Conservation (phyloP, 1,140 invertebrate species). For the Leucophenga varia region DNA sequence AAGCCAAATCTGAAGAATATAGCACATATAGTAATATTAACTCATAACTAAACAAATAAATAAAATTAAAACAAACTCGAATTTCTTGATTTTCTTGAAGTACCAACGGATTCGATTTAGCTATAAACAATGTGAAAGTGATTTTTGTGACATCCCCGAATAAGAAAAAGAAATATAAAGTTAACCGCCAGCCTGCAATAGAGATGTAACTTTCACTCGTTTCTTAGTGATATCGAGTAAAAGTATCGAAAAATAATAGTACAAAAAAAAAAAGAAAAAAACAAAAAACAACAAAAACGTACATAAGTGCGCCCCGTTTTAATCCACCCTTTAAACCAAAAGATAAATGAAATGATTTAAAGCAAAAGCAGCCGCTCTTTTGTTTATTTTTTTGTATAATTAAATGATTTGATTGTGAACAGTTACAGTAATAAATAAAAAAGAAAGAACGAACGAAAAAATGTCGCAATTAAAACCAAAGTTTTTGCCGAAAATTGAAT, state of each 20-base stretch:
- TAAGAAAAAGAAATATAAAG: not conserved
- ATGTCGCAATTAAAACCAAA: constrained; percentile 33
- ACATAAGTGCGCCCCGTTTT: not conserved
- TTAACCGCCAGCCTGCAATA: not conserved
- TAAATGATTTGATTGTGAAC: too few relatives aligned
- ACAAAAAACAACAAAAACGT: not conserved
- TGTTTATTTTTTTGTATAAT: too few relatives aligned
- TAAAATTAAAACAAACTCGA: not conserved
- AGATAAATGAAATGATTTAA: not conserved
- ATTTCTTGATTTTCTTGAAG: not conserved
- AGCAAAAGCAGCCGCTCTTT: not conserved
- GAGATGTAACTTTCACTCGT: not conserved
- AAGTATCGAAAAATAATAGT: not conserved
- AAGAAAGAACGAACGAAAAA: not conserved
- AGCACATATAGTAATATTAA: not conserved
- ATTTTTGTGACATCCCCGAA: not conserved
- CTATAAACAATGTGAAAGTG: not conserved
- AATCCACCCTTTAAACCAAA: not conserved
- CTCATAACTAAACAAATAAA: not conserved
- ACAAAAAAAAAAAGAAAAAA: not conserved
- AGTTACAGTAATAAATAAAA: too few relatives aligned
- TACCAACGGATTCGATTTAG: not conserved
- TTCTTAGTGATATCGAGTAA: not conserved
- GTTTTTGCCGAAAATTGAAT: constrained; percentile 29
- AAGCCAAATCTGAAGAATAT: not conserved